A percentile compares a stretch with the other conserved stretches of the same genome.
These are phyloP conservation scores for Drosophila pachea DNA, from an alignment of 1,140 invertebrate species.

Conservation along the genomic window DNA sequence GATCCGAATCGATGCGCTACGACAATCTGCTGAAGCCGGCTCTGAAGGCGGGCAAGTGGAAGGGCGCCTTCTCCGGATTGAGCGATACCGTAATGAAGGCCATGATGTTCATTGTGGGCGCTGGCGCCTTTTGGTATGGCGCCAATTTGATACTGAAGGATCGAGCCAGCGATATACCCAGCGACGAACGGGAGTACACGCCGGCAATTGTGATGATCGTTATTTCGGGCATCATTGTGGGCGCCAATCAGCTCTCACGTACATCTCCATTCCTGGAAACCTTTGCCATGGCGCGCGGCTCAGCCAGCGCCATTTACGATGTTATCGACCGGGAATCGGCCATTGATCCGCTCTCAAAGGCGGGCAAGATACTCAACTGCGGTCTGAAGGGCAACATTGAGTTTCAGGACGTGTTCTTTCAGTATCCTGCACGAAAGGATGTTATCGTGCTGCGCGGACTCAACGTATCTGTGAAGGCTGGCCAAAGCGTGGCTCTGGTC, in stretches of 20 bases:
- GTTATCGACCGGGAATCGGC: constrained; percentile 86
- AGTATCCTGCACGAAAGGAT: constrained; percentile 89
- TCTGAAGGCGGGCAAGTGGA: constrained; percentile 82
- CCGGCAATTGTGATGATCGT: constrained; percentile 87
- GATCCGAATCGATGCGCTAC: constrained; percentile 85
- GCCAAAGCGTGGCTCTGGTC: constrained; percentile 88
- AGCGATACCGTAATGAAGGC: constrained; percentile 89
- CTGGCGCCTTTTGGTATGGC: constrained; percentile 92
- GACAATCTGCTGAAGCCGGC: constrained; percentile 79
- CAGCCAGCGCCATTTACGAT: constrained; percentile 87
- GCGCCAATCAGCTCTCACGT: constrained; percentile 88
- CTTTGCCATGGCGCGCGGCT: constrained; percentile 87
- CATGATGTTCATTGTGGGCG: constrained; percentile 89
- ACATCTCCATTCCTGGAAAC: constrained; percentile 87
- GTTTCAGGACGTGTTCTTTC: constrained; percentile 88
- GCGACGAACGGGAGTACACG: constrained; percentile 81
- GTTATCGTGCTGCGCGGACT: constrained; percentile 84
- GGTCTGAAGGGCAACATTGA: constrained; percentile 84
- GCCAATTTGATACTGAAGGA: constrained; percentile 84
- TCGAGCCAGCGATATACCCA: constrained; percentile 48
- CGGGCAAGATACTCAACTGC: constrained; percentile 82
- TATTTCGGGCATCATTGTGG: constrained; percentile 88
- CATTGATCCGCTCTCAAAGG: constrained; percentile 84
- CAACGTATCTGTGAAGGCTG: constrained; percentile 82
- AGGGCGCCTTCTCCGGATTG: constrained; percentile 86